Percentiles rank a stretch among this genome's conserved stretches.
Evolutionary conservation across 2,797 vertebrate genomes (phyloP).

Genomic region (Hozukius guyotensis): DNA sequence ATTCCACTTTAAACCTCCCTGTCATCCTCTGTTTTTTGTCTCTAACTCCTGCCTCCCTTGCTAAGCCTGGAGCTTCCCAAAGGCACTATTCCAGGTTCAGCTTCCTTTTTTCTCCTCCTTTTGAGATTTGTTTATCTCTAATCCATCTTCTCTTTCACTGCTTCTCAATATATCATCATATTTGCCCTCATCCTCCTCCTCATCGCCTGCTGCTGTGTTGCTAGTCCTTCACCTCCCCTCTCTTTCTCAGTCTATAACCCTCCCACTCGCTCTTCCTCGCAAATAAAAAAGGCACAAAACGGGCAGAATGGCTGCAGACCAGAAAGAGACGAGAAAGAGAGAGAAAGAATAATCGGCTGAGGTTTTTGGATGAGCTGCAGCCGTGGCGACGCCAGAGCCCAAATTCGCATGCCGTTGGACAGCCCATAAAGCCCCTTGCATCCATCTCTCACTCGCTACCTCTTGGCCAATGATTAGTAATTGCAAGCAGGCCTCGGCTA

Average conservation of each 20-base stretch:
- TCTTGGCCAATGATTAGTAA: constrained; percentile 56
- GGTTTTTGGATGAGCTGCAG: constrained; percentile 40
- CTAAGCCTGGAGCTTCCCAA: constrained; percentile 11
- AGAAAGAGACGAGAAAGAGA: neutral
- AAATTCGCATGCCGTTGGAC: neutral
- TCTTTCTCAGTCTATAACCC: neutral
- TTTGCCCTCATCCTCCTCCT: constrained; percentile 3
- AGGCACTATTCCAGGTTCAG: neutral
- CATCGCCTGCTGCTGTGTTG: neutral
- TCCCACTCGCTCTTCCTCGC: constrained; percentile 9
- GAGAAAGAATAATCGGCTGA: constrained; percentile 18
- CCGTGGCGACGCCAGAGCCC: constrained; percentile 26
- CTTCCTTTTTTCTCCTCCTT: neutral
- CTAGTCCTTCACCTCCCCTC: constrained; percentile 9
- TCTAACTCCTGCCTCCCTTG: neutral
- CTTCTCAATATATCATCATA: neutral
- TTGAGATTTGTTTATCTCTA: constrained; percentile 19
- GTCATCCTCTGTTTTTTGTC: neutral
- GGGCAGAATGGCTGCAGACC: constrained; percentile 3
- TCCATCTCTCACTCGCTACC: constrained; percentile 39
- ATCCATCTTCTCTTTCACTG: neutral
- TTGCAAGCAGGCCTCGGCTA: constrained; percentile 54
- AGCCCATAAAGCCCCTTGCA: constrained; percentile 15
- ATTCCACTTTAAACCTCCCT: constrained; percentile 6
- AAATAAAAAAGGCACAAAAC: constrained; percentile 5